These are phyloP conservation scores for Oncorhynchus mykiss DNA, from an alignment of 2,113 vertebrate genomes.

Conservation along the genomic window DNA sequence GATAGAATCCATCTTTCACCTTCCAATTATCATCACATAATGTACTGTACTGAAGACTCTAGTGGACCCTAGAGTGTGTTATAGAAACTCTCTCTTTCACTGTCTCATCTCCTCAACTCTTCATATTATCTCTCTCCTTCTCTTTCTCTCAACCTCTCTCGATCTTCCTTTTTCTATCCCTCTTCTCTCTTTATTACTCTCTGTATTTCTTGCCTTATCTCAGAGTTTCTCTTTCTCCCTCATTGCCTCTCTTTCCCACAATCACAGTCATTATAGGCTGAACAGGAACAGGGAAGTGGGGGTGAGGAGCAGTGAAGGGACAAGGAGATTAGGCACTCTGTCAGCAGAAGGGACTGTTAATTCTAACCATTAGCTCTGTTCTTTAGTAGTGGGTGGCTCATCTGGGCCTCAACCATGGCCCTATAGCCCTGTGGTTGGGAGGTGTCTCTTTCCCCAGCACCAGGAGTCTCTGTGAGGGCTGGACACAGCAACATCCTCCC, in stretches of 20 bases:
- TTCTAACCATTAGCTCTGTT: slow-evolving; percentile 65
- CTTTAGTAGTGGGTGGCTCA: slow-evolving; percentile 44
- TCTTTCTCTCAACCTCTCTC: not conserved
- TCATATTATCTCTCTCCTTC: not conserved
- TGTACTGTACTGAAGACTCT: not conserved
- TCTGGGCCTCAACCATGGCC: slow-evolving; percentile 57
- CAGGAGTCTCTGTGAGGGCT: no score
- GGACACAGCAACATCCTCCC: not conserved
- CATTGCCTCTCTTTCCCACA: slow-evolving; percentile 1
- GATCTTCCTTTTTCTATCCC: slow-evolving; percentile 4
- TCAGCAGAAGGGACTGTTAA: slow-evolving; percentile 59
- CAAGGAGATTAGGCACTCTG: slow-evolving; percentile 49
- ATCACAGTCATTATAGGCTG: slow-evolving; percentile 57
- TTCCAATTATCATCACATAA: not conserved
- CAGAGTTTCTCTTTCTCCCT: not conserved
- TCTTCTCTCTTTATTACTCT: not conserved
- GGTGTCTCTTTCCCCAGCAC: slow-evolving; percentile 3
- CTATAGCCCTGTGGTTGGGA: slow-evolving; percentile 30
- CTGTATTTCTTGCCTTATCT: not conserved
- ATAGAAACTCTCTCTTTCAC: not conserved
- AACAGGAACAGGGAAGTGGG: slow-evolving; percentile 16
- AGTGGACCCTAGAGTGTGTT: not conserved
- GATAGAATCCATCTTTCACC: not conserved
- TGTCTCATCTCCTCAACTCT: not conserved
- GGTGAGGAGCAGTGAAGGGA: slow-evolving; percentile 13